A percentile compares a stretch with the other conserved stretches of the same genome.
phyloP scores from a whole-genome alignment of 2,888 invertebrate species.

The Trachelus iudaicus region DNA sequence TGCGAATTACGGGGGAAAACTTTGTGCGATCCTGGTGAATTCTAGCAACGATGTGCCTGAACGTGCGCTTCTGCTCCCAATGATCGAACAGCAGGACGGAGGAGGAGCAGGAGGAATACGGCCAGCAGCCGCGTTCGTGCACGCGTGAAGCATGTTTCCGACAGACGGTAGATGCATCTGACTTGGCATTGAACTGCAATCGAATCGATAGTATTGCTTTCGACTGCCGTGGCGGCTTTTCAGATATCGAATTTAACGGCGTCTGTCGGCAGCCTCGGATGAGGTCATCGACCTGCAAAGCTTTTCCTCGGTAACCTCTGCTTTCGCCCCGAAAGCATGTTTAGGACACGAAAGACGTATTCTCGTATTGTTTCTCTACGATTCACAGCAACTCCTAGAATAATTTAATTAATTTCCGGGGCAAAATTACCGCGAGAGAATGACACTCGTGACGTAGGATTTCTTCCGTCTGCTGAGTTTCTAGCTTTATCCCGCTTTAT shows the following conservation, averaged over 20 bases:
- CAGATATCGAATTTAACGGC: no score
- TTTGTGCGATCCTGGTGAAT: no score
- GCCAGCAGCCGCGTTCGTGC: background rate
- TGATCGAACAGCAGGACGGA: background rate
- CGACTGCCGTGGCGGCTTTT: constrained; percentile 12
- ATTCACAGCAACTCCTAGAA: background rate
- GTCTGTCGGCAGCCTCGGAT: no score
- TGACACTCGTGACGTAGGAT: constrained; percentile 26
- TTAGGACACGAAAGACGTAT: no score
- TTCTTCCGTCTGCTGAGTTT: constrained; percentile 38
- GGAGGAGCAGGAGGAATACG: background rate
- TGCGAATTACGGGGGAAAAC: no score
- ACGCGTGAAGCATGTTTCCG: constrained; percentile 23
- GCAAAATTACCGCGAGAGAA: constrained; percentile 29
- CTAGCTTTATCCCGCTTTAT: background rate
- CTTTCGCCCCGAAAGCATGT: no score
- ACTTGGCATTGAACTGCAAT: constrained; percentile 30
- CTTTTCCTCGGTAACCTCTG: no score
- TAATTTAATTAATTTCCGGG: constrained; percentile 43
- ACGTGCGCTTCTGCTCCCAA: no score
- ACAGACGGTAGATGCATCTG: constrained; percentile 41
- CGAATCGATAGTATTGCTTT: constrained; percentile 33
- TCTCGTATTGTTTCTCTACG: background rate
- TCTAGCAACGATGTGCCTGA: no score
- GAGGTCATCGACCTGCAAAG: no score